These are phyloP conservation scores for Sebastes oblongus DNA, from an alignment of 2,797 vertebrate species.

Conservation along the genomic window DNA sequence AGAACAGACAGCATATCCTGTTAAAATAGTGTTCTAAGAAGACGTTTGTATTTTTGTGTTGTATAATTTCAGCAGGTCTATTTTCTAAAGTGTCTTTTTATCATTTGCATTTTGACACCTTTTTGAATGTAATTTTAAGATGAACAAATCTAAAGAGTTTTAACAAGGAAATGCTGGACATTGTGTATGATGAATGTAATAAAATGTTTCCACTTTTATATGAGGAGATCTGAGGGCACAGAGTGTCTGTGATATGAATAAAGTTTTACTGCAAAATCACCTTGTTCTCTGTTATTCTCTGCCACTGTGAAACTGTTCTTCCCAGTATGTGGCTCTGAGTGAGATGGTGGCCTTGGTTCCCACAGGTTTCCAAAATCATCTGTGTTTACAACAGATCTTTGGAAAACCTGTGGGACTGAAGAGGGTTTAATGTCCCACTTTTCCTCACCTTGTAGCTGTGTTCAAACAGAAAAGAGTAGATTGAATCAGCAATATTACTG, in stretches of 20 bases:
- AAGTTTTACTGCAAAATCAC: conserved; percentile 37
- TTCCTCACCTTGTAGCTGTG: neutral
- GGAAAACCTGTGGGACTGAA: neutral
- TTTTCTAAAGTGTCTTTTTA: conserved; percentile 8
- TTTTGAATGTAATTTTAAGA: conserved; percentile 51
- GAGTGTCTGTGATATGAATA: conserved; percentile 53
- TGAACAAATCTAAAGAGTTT: conserved; percentile 6
- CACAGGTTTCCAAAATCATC: neutral
- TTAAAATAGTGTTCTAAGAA: neutral
- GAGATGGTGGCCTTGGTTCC: neutral
- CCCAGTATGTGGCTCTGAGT: neutral
- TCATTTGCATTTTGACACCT: conserved; percentile 15
- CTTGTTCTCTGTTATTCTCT: neutral
- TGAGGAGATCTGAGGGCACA: conserved; percentile 30
- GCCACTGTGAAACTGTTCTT: too few relatives aligned
- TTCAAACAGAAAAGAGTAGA: neutral
- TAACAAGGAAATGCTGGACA: conserved; percentile 77
- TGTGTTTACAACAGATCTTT: neutral
- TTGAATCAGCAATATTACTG: too few relatives aligned
- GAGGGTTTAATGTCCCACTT: neutral
- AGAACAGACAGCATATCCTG: neutral
- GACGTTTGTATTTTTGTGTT: conserved; percentile 42
- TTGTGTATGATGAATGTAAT: conserved; percentile 68
- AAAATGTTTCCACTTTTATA: conserved; percentile 46
- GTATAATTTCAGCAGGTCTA: conserved; percentile 26